A percentile compares a stretch with the other conserved stretches of the same genome.
Evolutionary conservation across 2,888 invertebrate genomes (phyloP).

Genomic region (Periphyllus acericola): DNA sequence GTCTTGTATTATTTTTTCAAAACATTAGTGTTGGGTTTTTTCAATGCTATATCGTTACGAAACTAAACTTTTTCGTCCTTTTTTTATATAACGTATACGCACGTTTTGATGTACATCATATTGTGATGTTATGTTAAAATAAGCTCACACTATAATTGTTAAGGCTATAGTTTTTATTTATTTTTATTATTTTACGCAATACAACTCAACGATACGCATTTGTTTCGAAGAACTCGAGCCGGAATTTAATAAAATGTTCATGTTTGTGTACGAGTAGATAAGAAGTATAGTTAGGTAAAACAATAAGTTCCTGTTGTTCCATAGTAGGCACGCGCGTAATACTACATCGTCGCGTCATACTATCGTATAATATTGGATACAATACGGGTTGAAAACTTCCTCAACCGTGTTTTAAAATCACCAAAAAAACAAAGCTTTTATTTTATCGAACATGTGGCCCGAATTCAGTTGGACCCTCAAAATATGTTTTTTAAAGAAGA

Average conservation of each 20-base stretch:
- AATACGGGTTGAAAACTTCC: no score
- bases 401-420: no score
- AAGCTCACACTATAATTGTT: not conserved
- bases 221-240: not conserved
- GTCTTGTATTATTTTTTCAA: not conserved
- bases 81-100: not conserved
- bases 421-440: no score
- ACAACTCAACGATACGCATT: not conserved
- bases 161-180: not conserved
- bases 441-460: no score
- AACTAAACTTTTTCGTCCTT: slow-evolving; percentile 1
- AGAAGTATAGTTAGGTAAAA: not conserved
- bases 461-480: no score
- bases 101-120: no score
- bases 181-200: not conserved
- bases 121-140: not conserved
- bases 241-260: not conserved
- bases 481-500: no score
- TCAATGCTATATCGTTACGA: not conserved
- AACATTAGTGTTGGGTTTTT: not conserved
- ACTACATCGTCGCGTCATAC: no score
- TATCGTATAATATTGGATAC: no score
- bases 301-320: not conserved
- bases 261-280: no score
- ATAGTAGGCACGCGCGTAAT: not conserved